Percentiles rank a stretch among this genome's conserved stretches.
Evolutionary conservation across 2,888 invertebrate species (phyloP).

Genomic region (Acronicta aceris): DNA sequence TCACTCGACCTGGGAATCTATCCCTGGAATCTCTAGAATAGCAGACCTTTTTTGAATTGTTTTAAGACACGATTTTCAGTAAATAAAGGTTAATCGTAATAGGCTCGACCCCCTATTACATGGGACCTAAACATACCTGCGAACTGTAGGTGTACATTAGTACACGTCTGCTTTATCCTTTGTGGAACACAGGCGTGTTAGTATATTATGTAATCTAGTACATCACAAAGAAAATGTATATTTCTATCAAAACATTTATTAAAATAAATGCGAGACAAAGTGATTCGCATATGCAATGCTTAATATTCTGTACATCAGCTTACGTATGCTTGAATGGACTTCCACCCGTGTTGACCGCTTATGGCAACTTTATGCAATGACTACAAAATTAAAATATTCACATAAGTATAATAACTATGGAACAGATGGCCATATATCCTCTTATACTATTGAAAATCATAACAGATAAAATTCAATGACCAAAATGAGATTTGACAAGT

Average conservation of each 20-base stretch:
- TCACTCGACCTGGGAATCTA: too few species aligned
- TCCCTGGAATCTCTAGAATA: too few species aligned
- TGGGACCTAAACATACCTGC: too few species aligned
- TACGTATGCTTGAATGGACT: slow-evolving; percentile 29
- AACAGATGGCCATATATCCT: slow-evolving; percentile 7
- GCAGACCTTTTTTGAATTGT: too few species aligned
- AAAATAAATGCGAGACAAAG: slow-evolving; percentile 29
- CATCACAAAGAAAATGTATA: slow-evolving; percentile 33
- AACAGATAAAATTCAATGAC: too few species aligned
- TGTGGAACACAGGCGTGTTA: too few species aligned
- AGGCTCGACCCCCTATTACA: too few species aligned
- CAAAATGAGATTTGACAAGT: too few species aligned
- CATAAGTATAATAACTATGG: neutral
- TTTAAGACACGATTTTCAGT: too few species aligned
- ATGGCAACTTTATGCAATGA: slow-evolving; percentile 24
- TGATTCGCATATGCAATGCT: slow-evolving; percentile 27
- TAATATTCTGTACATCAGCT: slow-evolving; percentile 34
- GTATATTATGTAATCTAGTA: neutral
- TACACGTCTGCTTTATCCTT: too few species aligned
- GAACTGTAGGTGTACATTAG: too few species aligned
- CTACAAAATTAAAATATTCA: slow-evolving; percentile 25
- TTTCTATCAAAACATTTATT: slow-evolving; percentile 8
- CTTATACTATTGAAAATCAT: neutral
- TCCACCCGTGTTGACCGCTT: slow-evolving; percentile 35
- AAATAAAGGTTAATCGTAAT: too few species aligned